These are phyloP conservation scores for Eulemur macaco DNA, from an alignment of 2,113 vertebrate genomes.

Conservation along the genomic window DNA sequence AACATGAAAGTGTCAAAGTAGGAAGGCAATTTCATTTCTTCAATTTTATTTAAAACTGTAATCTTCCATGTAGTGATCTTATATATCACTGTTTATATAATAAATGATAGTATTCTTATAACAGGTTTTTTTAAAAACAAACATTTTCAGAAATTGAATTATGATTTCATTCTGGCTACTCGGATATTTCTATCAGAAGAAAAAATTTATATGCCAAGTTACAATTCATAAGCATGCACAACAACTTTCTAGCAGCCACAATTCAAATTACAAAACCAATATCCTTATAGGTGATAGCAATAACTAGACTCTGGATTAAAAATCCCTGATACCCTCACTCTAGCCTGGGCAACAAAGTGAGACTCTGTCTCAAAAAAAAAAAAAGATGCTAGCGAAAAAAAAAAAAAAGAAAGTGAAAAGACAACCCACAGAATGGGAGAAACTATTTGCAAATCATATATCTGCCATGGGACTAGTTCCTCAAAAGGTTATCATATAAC, in stretches of 20 bases:
- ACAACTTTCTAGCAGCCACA: background rate
- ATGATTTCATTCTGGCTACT: background rate
- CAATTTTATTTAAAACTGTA: conserved; percentile 39
- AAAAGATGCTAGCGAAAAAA: too few relatives aligned
- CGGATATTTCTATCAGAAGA: background rate
- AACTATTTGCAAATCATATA: too few relatives aligned
- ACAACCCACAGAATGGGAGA: too few relatives aligned
- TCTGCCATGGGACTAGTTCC: too few relatives aligned
- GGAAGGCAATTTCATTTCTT: background rate
- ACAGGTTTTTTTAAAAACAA: background rate
- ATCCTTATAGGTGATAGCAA: background rate
- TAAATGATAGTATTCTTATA: background rate
- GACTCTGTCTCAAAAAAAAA: too few relatives aligned
- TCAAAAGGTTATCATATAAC: too few relatives aligned
- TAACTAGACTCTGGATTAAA: background rate
- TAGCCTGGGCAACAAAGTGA: too few relatives aligned
- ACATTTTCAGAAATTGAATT: background rate
- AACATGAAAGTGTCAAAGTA: background rate
- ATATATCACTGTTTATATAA: background rate
- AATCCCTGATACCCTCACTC: background rate
- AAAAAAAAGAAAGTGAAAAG: too few relatives aligned
- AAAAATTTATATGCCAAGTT: background rate
- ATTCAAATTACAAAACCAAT: conserved; percentile 25
- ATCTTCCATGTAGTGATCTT: background rate
- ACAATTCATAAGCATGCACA: background rate